Conservation (phyloP, 2,888 invertebrate species). For the Drosophila falleni region DNA sequence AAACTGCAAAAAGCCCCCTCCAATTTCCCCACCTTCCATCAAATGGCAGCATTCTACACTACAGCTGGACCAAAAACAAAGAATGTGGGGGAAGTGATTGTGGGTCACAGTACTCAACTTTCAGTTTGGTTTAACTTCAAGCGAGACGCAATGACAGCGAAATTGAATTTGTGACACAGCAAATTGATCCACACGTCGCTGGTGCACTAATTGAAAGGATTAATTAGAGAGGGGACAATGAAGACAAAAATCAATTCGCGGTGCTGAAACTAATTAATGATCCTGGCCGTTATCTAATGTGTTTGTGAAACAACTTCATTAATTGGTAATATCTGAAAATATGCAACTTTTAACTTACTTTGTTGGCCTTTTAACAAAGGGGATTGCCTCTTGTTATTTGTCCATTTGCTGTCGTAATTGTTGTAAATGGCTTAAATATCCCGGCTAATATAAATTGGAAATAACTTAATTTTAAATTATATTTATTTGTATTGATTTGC, state of each 20-base stretch:
- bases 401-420: constrained; percentile 35
- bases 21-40: background rate
- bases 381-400: background rate
- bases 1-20: constrained; percentile 23
- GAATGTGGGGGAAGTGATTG: constrained; percentile 39
- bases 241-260: constrained; percentile 19
- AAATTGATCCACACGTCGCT: constrained; percentile 58
- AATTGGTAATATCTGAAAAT: background rate
- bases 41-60: background rate
- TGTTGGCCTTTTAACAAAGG: too few relatives aligned
- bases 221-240: constrained; percentile 28
- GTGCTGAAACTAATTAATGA: constrained; percentile 19
- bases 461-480: constrained; percentile 62
- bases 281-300: background rate
- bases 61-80: constrained; percentile 42
- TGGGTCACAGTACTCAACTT: constrained; percentile 67
- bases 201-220: constrained; percentile 68
- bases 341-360: background rate
- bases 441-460: constrained; percentile 55
- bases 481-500: constrained; percentile 36
- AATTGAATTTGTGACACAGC: constrained; percentile 69
- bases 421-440: constrained; percentile 20
- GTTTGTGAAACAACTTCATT: background rate
- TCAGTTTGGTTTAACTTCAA: constrained; percentile 66
- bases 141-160: constrained; percentile 52